phyloP scores from a whole-genome alignment of 2,113 vertebrate genomes.

The Syngnathus typhle region DNA sequence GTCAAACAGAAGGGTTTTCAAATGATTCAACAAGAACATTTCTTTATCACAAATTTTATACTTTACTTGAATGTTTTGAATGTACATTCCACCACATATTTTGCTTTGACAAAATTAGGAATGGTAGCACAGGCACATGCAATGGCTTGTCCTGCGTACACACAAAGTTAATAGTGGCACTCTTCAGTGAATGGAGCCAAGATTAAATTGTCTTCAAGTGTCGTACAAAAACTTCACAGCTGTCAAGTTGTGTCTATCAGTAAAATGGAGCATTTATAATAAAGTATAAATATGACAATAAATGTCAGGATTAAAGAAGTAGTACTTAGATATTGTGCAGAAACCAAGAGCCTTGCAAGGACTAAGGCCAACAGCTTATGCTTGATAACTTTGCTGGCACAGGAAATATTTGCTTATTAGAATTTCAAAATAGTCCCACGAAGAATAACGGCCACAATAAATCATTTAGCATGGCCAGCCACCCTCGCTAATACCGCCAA shows the following conservation, averaged over 20 bases:
- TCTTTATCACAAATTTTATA: neutral
- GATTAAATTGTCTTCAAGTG: neutral
- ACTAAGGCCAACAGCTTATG: slow-evolving; percentile 42
- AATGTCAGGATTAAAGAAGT: neutral
- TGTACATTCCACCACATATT: slow-evolving; percentile 42
- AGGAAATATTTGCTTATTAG: slow-evolving; percentile 66
- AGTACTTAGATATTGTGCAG: slow-evolving; percentile 30
- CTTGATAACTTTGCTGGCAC: slow-evolving; percentile 54
- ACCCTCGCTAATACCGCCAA: slow-evolving; percentile 60
- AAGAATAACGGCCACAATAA: slow-evolving; percentile 64
- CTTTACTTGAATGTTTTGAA: neutral
- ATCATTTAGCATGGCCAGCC: slow-evolving; percentile 61
- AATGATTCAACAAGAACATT: slow-evolving; percentile 32
- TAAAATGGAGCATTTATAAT: slow-evolving; percentile 5
- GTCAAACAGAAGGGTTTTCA: slow-evolving; percentile 49
- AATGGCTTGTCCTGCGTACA: neutral
- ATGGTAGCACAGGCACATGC: slow-evolving; percentile 12
- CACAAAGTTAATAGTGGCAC: slow-evolving; percentile 8
- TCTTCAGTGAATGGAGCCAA: neutral
- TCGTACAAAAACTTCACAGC: slow-evolving; percentile 43
- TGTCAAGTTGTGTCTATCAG: slow-evolving; percentile 38
- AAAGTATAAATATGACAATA: neutral
- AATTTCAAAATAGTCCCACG: slow-evolving; percentile 63
- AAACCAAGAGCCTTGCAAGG: slow-evolving; percentile 44
- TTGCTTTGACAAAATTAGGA: slow-evolving; percentile 27